Conservation (phyloP, 2,797 vertebrate species). For the Catostomus latipinnis region DNA sequence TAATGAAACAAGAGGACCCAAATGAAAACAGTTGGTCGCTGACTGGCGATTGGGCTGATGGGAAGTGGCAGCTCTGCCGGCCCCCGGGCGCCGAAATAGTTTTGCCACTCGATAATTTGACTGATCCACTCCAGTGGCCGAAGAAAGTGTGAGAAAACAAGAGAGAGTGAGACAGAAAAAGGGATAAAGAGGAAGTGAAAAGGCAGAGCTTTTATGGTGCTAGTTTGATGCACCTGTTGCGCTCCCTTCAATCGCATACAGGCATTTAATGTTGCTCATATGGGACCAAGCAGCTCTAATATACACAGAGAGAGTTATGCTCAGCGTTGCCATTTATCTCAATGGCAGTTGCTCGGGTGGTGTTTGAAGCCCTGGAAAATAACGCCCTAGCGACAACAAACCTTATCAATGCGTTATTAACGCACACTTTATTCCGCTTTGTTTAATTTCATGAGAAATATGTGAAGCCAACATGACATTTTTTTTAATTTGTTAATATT, state of each 20-base stretch:
- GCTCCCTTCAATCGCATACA: neutral
- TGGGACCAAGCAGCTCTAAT: too few relatives aligned
- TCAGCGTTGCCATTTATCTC: too few relatives aligned
- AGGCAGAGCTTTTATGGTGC: neutral
- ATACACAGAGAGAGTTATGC: too few relatives aligned
- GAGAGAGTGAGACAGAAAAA: slow-evolving; percentile 25
- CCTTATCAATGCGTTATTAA: too few relatives aligned
- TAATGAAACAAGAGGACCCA: slow-evolving; percentile 82
- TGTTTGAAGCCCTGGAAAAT: too few relatives aligned
- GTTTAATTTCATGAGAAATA: too few relatives aligned
- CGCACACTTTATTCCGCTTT: too few relatives aligned
- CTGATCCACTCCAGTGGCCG: slow-evolving; percentile 83
- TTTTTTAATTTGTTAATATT: too few relatives aligned
- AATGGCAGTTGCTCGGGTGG: too few relatives aligned
- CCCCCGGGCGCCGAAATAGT: slow-evolving; percentile 79
- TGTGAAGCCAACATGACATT: too few relatives aligned
- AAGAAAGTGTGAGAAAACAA: slow-evolving; percentile 50
- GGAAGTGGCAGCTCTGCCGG: slow-evolving; percentile 82
- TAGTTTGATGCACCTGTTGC: slow-evolving; percentile 19
- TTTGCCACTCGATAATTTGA: slow-evolving; percentile 84
- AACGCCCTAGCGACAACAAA: too few relatives aligned
- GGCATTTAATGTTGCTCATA: neutral
- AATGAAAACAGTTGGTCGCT: slow-evolving; percentile 76
- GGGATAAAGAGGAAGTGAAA: slow-evolving; percentile 36
- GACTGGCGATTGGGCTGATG: slow-evolving; percentile 83